phyloP scores from a whole-genome alignment of 2,113 vertebrate genomes.

The Phrynosoma blainvillii region DNA sequence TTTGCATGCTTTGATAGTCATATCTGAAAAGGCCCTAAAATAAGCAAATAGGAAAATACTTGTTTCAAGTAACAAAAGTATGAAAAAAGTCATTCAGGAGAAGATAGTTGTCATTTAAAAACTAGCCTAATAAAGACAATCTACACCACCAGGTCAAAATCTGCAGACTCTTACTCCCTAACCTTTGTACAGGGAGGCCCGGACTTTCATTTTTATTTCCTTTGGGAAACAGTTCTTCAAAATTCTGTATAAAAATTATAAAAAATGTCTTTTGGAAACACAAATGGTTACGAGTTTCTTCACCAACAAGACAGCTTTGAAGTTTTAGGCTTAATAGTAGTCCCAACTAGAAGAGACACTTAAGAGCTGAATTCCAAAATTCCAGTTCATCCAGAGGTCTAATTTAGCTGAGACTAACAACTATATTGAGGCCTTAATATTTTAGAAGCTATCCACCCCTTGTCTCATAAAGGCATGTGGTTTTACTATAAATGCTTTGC shows the following conservation, averaged over 20 bases:
- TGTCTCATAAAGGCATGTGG: constrained; percentile 26
- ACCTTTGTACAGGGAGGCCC: neutral
- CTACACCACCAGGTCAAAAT: constrained; percentile 20
- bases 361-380: neutral
- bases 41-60: neutral
- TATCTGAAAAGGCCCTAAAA: neutral
- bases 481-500: constrained; percentile 34
- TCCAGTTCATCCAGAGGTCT: neutral
- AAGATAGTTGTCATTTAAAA: neutral
- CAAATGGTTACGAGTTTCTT: neutral
- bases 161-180: neutral
- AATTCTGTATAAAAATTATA: neutral
- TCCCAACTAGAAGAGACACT: too few species aligned
- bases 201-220: neutral
- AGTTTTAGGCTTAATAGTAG: neutral
- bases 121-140: neutral
- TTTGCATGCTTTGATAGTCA: neutral
- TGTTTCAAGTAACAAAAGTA: constrained; percentile 8
- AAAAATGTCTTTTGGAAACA: neutral
- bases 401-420: neutral
- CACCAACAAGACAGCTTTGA: neutral
- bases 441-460: neutral
- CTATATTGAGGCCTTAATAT: neutral
- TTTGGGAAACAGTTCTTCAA: neutral
- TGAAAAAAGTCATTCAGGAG: neutral